phyloP scores from a whole-genome alignment of 2,888 invertebrate species.

The Trichogramma evanescens region DNA sequence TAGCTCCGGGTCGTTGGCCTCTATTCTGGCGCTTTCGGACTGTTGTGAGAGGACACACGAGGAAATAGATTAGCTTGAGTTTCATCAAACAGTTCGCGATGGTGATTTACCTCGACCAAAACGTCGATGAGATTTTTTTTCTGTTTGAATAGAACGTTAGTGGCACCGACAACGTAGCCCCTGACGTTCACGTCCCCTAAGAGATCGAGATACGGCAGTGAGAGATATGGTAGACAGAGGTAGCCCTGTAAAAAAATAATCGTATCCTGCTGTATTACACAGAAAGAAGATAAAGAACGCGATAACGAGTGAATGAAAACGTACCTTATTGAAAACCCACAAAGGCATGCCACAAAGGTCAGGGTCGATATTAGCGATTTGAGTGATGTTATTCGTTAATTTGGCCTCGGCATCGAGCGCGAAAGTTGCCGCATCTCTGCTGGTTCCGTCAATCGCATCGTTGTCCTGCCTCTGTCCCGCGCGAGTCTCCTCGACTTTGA shows the following conservation, averaged over 20 bases:
- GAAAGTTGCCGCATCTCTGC: slow-evolving; percentile 65
- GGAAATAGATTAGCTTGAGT: background rate
- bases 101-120: slow-evolving; percentile 64
- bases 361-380: slow-evolving; percentile 59
- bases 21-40: slow-evolving; percentile 79
- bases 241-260: slow-evolving; percentile 58
- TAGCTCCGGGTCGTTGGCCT: slow-evolving; percentile 71
- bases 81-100: background rate
- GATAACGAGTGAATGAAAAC: background rate
- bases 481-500: slow-evolving; percentile 28
- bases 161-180: slow-evolving; percentile 90
- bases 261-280: background rate
- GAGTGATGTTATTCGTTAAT: slow-evolving; percentile 56
- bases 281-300: background rate
- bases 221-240: slow-evolving; percentile 91
- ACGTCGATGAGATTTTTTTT: slow-evolving; percentile 89
- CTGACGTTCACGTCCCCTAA: slow-evolving; percentile 79
- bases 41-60: slow-evolving; percentile 29
- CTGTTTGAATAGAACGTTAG: slow-evolving; percentile 95
- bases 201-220: slow-evolving; percentile 88
- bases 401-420: slow-evolving; percentile 52
- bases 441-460: slow-evolving; percentile 50
- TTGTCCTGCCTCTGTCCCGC: slow-evolving; percentile 38
- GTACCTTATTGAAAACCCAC: slow-evolving; percentile 71
- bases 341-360: slow-evolving; percentile 83